Evolutionary conservation across 2,113 vertebrate genomes (phyloP), one percentile per base, ranked within the genome.

Genomic region (Pygoscelis adeliae): DNA sequence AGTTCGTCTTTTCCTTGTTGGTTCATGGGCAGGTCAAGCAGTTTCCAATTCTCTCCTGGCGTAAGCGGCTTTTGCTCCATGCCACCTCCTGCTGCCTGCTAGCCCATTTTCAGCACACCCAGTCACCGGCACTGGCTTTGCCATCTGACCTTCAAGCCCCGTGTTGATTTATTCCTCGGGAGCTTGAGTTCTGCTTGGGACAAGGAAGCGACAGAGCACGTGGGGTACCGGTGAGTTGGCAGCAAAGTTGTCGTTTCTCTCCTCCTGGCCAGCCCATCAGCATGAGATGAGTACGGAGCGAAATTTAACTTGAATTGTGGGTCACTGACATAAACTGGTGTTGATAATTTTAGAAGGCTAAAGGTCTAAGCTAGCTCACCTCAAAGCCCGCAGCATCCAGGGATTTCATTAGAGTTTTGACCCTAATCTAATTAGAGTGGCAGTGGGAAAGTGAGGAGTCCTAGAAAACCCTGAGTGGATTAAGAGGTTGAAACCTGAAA

Each of bases 381-480:
- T 62, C 42, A 1, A 38, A 62, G 79, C 74, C 56, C 0, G 2
- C 78, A 85, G 90, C 82, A 26, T 5, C 55, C 92, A 88, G 66
- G 76, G 89, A 56, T 80, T 71, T 65, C 74, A 22, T 22, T 17
- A 13, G 47, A 80, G 87, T 46, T 87, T 3, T 91, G 86, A 69
- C 86, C 90, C 79, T 93, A 50, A 95, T 95, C 79, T 67, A 21
- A 59, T 94, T 65, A 67, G 55, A 21, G 74, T 12, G 46, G 44
- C 92, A 90, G 67, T 58, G 92, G 90, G 90, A 89, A 94, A 92
- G 92, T 83, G 95, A 94, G 93, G 79, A 93, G 92, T 59, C 63
- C 67, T 58, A 36, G 42, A 65, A 90, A 90, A 53, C 91, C 67
- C 80, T 66, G 67, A 83, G 67, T 70, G 85, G 87, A 92, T 97